phyloP scores from a whole-genome alignment of 2,113 vertebrate genomes.

The Entelurus aequoreus region DNA sequence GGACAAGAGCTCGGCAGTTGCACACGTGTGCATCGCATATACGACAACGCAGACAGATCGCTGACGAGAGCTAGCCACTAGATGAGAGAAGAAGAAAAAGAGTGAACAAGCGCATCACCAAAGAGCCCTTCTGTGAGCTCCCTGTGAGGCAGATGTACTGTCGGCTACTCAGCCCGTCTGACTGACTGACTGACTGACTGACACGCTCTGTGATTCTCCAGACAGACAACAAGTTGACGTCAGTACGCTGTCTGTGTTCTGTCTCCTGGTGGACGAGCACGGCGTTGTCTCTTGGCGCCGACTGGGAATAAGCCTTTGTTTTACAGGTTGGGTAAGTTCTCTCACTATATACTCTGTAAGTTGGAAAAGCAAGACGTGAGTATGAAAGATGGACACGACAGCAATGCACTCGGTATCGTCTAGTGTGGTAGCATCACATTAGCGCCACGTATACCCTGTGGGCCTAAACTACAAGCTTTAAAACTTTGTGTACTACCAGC shows the following conservation, averaged over 20 bases:
- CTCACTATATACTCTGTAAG: constrained; percentile 20
- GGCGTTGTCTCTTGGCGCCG: constrained; percentile 33
- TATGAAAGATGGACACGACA: no score
- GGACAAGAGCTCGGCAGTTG: background rate
- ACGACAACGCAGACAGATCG: constrained; percentile 50
- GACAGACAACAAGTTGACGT: constrained; percentile 62
- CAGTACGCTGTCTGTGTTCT: constrained; percentile 54
- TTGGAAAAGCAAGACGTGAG: constrained; percentile 10
- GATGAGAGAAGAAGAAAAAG: constrained; percentile 56
- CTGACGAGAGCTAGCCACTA: constrained; percentile 64
- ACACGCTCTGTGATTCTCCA: constrained; percentile 63
- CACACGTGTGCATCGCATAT: constrained; percentile 27
- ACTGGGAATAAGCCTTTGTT: constrained; percentile 48
- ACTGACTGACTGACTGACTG: constrained; percentile 47
- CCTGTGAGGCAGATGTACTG: constrained; percentile 51
- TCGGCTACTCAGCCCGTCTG: constrained; percentile 61
- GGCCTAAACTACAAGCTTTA: no score
- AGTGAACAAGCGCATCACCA: constrained; percentile 50
- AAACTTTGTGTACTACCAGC: no score
- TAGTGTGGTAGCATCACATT: no score
- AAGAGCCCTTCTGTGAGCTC: constrained; percentile 55
- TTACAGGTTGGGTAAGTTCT: constrained; percentile 18
- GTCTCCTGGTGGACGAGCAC: constrained; percentile 57
- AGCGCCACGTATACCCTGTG: no score
- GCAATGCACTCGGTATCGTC: no score